Percentiles rank a stretch among this genome's conserved stretches.
Evolutionary conservation across 1,140 invertebrate genomes (phyloP).

Genomic region (Musca domestica): DNA sequence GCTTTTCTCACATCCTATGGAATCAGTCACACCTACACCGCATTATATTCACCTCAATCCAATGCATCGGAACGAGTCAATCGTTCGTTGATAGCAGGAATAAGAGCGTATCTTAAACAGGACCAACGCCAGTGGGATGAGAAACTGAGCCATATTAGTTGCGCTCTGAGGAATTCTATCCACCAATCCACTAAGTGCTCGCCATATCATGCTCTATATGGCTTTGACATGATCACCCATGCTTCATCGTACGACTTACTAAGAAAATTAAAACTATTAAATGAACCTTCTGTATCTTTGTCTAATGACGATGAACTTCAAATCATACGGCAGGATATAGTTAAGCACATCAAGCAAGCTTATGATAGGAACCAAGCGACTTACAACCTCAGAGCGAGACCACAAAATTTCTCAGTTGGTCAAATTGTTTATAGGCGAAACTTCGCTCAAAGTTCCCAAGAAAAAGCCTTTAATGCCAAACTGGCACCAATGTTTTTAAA

Average conservation of each 20-base stretch:
- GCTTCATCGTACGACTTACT: too few species aligned
- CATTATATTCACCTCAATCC: constrained; percentile 5
- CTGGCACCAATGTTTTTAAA: neutral
- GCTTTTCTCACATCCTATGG: neutral
- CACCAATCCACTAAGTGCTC: neutral
- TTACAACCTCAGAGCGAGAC: neutral
- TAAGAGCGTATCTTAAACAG: too few species aligned
- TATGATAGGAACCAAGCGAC: neutral
- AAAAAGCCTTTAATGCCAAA: neutral
- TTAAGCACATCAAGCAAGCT: neutral
- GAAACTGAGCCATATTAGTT: neutral
- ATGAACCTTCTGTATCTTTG: neutral
- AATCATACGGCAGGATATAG: neutral
- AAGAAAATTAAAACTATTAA: too few species aligned
- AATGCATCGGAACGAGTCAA: constrained; percentile 5
- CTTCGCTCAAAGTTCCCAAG: neutral
- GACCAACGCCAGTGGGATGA: too few species aligned
- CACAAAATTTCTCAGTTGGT: neutral
- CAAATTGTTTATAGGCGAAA: neutral
- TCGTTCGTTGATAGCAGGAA: neutral
- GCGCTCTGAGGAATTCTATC: neutral
- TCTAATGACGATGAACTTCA: neutral
- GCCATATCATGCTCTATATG: constrained; percentile 12
- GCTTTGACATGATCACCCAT: constrained; percentile 24
- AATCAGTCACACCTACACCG: neutral